Evolutionary conservation across 2,888 invertebrate genomes (phyloP).

Genomic region (Tetragnatha montana): DNA sequence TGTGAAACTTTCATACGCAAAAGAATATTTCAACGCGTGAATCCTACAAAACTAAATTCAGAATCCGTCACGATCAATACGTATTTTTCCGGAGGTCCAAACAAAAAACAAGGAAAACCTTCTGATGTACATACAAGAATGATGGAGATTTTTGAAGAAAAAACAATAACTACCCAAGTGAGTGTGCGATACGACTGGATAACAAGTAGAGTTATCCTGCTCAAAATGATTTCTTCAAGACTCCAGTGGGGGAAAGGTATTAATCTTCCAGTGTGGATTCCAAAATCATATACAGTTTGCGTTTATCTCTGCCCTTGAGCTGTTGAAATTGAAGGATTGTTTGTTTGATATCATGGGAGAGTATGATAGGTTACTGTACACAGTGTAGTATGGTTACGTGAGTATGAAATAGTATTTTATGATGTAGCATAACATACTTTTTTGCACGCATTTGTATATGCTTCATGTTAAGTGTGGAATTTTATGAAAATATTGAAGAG

Average conservation of each 20-base stretch:
- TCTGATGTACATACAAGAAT: slow-evolving; percentile 10
- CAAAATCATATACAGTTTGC: background rate
- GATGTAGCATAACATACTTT: too few species aligned
- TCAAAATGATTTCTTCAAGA: slow-evolving; percentile 30
- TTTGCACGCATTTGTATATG: too few species aligned
- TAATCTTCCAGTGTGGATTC: slow-evolving; percentile 50
- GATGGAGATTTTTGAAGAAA: slow-evolving; percentile 41
- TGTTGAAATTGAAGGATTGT: background rate
- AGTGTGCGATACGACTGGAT: slow-evolving; percentile 26
- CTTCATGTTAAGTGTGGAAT: too few species aligned
- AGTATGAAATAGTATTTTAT: too few species aligned
- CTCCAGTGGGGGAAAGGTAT: slow-evolving; percentile 24
- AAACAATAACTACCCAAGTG: slow-evolving; percentile 40
- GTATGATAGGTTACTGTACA: background rate
- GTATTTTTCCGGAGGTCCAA: slow-evolving; percentile 27
- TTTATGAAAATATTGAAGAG: too few species aligned
- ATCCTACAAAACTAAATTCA: slow-evolving; percentile 41
- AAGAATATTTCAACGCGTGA: slow-evolving; percentile 49
- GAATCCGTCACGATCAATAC: slow-evolving; percentile 18
- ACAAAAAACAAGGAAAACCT: slow-evolving; percentile 25
- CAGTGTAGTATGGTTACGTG: too few species aligned
- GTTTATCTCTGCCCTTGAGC: background rate
- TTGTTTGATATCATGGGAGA: background rate
- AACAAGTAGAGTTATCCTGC: slow-evolving; percentile 36
- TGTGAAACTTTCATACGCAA: slow-evolving; percentile 22